Base-by-base conservation (phyloP, 1,140 invertebrate species). In the Drosophila lacteicornis region DNA sequence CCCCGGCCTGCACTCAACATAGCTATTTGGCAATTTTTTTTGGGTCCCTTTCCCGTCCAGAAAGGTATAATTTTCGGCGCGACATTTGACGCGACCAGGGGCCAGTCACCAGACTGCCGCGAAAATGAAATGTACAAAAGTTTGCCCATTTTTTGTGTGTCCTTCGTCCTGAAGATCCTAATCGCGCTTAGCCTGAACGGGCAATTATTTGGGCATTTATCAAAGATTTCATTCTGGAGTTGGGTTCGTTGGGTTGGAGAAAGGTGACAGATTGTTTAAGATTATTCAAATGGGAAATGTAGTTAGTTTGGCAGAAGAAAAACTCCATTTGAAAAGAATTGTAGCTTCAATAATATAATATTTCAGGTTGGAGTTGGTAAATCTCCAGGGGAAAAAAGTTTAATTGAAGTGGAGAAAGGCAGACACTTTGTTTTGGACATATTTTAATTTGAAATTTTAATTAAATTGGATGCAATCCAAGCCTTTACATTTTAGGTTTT, bases 1-100 rank as follows among this genome's bases (percentile, higher is more conserved):
- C 53, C 3, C 22, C 22, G 33, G 51, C 33, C 53, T 43, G 70
- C 79, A 63, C 74, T 69, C 66, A 69, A 71, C 67, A 76, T 51
- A 61, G 80, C 61, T 80, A 77, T 83, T 83, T 84, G 81, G 57
- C 49, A 65, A 70, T 75, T 86, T 82, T 82, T 70, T 60, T 55
- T 47, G 30, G 45, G 25, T 57, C 17, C 46, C 30, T 56, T 68
- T 59, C 8, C 36, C 11, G 25, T 9, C 38, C 53, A 58, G 40
- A 88, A 65, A 88, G 85, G 56, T 90, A 90, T 90, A 90, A 90
- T 90, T 90, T 90, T 90, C 82, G 85, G 86, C 85, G 85, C 85
- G 85, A 90, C 85, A 90, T 82, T 91, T 90, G 86, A 90, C 85
- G 86, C 85, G 85, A 90, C 81, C 74, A 61, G 49, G 43, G 55